These are phyloP conservation scores for Scopus umbretta DNA, from an alignment of 2,113 vertebrate species.

Conservation along the genomic window DNA sequence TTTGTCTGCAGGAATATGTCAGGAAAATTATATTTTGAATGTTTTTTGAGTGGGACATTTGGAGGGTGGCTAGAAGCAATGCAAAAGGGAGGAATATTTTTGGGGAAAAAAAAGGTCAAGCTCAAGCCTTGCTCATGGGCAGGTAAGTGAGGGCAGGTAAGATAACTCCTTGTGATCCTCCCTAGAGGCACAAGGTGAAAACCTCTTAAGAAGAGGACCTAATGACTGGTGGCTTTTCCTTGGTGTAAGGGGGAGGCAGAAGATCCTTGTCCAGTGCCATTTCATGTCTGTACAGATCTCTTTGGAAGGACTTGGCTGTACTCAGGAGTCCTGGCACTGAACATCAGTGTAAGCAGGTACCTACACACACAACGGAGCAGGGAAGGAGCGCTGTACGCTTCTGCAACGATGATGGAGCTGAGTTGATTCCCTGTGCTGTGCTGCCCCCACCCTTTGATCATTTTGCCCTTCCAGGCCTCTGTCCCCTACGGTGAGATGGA, in stretches of 20 bases:
- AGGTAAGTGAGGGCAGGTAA: background rate
- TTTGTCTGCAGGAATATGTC: background rate
- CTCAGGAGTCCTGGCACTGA: background rate
- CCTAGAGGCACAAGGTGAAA: background rate
- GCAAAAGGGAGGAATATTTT: background rate
- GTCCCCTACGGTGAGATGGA: background rate
- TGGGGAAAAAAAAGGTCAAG: background rate
- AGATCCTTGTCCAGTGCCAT: background rate
- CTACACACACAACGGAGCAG: rapidly evolving
- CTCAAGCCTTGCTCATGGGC: background rate
- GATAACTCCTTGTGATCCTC: background rate
- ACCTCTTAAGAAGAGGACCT: background rate
- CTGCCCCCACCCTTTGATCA: background rate
- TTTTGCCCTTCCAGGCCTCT: background rate
- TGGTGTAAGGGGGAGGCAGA: background rate
- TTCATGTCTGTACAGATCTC: background rate
- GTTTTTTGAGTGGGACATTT: background rate
- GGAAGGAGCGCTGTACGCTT: background rate
- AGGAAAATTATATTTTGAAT: background rate
- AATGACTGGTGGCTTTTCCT: background rate
- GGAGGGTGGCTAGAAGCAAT: background rate
- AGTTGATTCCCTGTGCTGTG: background rate
- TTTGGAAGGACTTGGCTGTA: background rate
- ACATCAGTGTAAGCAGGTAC: too few species aligned
- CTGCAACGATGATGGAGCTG: background rate